phyloP scores from a whole-genome alignment of 2,888 invertebrate species.

The Tricholauxania praeusta region DNA sequence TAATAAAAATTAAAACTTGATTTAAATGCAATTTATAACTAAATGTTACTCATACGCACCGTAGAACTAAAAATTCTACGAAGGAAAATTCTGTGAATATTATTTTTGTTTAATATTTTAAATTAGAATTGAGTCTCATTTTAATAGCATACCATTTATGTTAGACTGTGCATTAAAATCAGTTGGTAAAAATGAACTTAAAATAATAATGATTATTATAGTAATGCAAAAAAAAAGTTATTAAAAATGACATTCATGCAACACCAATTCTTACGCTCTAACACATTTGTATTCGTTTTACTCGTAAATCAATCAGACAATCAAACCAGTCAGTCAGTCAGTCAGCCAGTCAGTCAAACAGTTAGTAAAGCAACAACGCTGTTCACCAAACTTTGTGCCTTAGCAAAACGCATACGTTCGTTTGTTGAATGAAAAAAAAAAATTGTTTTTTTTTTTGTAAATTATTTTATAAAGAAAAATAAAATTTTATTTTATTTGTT shows the following conservation, averaged over 20 bases:
- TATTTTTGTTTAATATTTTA: no score
- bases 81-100: no score
- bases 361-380: background rate
- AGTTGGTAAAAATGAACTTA: background rate
- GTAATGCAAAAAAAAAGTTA: background rate
- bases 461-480: background rate
- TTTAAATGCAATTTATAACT: no score
- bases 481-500: constrained; percentile 33
- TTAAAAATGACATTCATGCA: constrained; percentile 14
- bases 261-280: background rate
- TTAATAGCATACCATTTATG: no score
- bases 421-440: background rate
- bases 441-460: background rate
- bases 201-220: background rate
- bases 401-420: constrained; percentile 5
- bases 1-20: no score
- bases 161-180: no score
- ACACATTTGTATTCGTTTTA: background rate
- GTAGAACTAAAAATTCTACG: no score
- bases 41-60: no score
- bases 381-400: background rate
- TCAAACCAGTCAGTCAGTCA: background rate
- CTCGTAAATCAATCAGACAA: constrained; percentile 4
- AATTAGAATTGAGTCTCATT: no score
- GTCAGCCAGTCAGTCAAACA: constrained; percentile 1